Percentiles rank a stretch among this genome's conserved stretches.
These are phyloP conservation scores for Gobio gobio DNA, from an alignment of 2,113 vertebrate genomes.

Conservation along the genomic window DNA sequence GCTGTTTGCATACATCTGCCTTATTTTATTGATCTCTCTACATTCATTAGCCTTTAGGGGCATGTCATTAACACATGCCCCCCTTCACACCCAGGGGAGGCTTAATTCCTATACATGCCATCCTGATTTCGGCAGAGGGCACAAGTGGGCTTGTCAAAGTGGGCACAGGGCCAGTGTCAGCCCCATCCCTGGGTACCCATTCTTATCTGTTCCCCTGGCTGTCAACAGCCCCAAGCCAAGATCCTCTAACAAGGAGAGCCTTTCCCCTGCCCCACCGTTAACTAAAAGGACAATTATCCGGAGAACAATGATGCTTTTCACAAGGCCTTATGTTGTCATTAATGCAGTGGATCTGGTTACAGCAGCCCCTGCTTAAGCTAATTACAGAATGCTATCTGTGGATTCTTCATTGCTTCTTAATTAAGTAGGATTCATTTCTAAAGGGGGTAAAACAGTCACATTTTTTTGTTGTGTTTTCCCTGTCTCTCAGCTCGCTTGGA, in stretches of 20 bases:
- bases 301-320: conserved; percentile 86
- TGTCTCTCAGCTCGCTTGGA: conserved; percentile 33
- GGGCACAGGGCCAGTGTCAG: conserved; percentile 79
- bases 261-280: conserved; percentile 75
- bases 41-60: conserved; percentile 81
- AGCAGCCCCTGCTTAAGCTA: conserved; percentile 79
- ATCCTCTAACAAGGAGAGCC: conserved; percentile 80
- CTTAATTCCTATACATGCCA: conserved; percentile 80
- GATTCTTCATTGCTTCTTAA: conserved; percentile 80
- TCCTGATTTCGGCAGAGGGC: conserved; percentile 79
- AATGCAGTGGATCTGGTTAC: conserved; percentile 83
- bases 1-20: conserved; percentile 84
- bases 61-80: conserved; percentile 81
- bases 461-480: conserved; percentile 51
- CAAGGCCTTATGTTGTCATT: conserved; percentile 80
- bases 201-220: conserved; percentile 73
- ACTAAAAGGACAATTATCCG: conserved; percentile 86
- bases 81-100: conserved; percentile 76
- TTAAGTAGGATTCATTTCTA: conserved; percentile 80
- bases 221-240: conserved; percentile 74
- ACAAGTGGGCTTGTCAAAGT: conserved; percentile 79
- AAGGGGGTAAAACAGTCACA: conserved; percentile 63
- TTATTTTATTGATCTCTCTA: conserved; percentile 82
- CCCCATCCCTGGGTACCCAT: conserved; percentile 62
- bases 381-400: conserved; percentile 82